Evolutionary conservation across 1,140 invertebrate species (phyloP).

Genomic region (Drosophila malerkotliana): DNA sequence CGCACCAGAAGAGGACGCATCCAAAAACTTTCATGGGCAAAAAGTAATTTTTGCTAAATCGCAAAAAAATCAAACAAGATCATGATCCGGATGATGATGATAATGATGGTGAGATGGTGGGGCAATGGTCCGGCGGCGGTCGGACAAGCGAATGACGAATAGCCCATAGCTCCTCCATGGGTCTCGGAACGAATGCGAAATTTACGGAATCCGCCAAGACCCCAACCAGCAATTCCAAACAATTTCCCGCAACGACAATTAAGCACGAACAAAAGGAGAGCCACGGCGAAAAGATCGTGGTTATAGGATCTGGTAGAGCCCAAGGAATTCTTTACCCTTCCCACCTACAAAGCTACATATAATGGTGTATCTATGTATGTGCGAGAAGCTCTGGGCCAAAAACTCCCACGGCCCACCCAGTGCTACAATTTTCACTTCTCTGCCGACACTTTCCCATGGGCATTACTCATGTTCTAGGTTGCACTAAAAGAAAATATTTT

Average conservation of each 20-base stretch:
- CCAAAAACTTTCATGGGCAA: slow-evolving; percentile 32
- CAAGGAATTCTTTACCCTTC: slow-evolving; percentile 13
- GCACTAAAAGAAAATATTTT: slow-evolving; percentile 10
- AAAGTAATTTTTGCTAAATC: slow-evolving; percentile 74
- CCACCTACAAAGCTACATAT: neutral
- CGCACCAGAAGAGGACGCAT: slow-evolving; percentile 44
- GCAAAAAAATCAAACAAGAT: slow-evolving; percentile 54
- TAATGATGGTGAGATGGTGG: neutral
- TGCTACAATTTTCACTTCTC: slow-evolving; percentile 78
- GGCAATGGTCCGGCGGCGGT: slow-evolving; percentile 31
- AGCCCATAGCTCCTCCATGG: slow-evolving; percentile 64
- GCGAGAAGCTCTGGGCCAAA: slow-evolving; percentile 33
- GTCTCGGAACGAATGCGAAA: slow-evolving; percentile 74
- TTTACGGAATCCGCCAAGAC: slow-evolving; percentile 78
- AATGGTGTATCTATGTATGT: slow-evolving; percentile 13
- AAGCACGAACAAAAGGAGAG: slow-evolving; percentile 71
- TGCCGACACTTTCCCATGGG: slow-evolving; percentile 63
- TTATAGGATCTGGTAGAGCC: slow-evolving; percentile 18
- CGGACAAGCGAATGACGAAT: slow-evolving; percentile 83
- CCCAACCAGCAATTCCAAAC: slow-evolving; percentile 54
- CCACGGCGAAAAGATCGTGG: slow-evolving; percentile 28
- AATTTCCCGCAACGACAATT: slow-evolving; percentile 82
- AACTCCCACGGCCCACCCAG: slow-evolving; percentile 81
- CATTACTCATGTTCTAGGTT: slow-evolving; percentile 7
- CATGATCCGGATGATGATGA: slow-evolving; percentile 40